These are phyloP conservation scores for Epistrophe grossulariae DNA, from an alignment of 2,888 invertebrate genomes.

Conservation along the genomic window DNA sequence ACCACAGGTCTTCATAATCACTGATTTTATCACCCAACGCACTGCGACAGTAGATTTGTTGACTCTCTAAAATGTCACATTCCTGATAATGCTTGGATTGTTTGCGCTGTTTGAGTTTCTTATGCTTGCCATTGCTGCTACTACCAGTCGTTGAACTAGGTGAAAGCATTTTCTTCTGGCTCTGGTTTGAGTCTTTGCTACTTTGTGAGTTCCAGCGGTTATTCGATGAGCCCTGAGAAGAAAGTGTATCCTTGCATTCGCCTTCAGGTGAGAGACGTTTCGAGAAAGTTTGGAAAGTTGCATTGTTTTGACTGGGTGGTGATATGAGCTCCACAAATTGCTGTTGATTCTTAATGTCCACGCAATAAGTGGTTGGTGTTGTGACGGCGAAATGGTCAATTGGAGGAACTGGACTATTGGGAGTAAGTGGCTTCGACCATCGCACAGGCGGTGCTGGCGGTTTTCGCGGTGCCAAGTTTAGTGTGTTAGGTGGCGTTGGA, in stretches of 20 bases:
- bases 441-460: conserved; percentile 94
- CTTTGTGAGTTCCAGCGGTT: conserved; percentile 83
- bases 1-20: conserved; percentile 98
- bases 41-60: conserved; percentile 92
- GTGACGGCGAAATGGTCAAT: conserved; percentile 92
- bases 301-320: conserved; percentile 80
- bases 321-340: conserved; percentile 83
- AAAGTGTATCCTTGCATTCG: conserved; percentile 85
- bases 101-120: conserved; percentile 85
- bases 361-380: conserved; percentile 93
- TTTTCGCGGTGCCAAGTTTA: conserved; percentile 87
- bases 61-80: conserved; percentile 93
- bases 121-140: conserved; percentile 84
- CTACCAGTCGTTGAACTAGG: conserved; percentile 79
- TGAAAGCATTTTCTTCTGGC: conserved; percentile 84
- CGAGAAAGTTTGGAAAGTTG: conserved; percentile 86
- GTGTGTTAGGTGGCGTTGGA: conserved; percentile 93
- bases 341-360: conserved; percentile 82
- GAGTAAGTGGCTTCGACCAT: conserved; percentile 91
- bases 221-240: conserved; percentile 87
- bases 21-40: conserved; percentile 95
- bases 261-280: conserved; percentile 90
- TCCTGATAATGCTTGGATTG: conserved; percentile 90
- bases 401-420: conserved; percentile 83
- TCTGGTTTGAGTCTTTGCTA: conserved; percentile 86